Evolutionary conservation across 2,113 vertebrate species (phyloP).

Genomic region (Gymnarchus niloticus): DNA sequence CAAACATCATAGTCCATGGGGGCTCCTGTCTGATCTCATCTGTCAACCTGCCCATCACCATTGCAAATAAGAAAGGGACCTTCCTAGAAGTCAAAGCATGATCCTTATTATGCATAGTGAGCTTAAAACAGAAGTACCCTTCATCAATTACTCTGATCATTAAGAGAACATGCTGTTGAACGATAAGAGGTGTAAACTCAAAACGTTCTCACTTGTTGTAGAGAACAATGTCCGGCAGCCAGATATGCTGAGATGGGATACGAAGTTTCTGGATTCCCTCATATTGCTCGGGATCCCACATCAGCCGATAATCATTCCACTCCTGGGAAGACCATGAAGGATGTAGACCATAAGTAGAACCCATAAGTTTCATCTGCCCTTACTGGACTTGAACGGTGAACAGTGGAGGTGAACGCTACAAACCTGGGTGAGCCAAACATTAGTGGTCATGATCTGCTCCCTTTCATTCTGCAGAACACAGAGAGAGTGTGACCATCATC

Average conservation of each 20-base stretch:
- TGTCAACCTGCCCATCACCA: no score
- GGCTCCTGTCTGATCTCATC: no score
- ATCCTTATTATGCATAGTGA: neutral
- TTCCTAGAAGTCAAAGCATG: neutral
- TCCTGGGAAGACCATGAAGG: conserved; percentile 42
- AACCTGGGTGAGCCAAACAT: conserved; percentile 72
- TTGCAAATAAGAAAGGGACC: no score
- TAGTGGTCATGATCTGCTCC: conserved; percentile 74
- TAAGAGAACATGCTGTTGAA: neutral
- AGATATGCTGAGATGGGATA: conserved; percentile 67
- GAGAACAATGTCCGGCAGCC: conserved; percentile 72
- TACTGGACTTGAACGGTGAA: neutral
- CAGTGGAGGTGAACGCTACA: neutral
- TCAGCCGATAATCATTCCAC: conserved; percentile 70
- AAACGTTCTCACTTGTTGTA: conserved; percentile 64
- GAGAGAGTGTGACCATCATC: neutral
- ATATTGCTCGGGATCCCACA: conserved; percentile 68
- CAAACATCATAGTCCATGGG: no score
- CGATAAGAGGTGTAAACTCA: neutral
- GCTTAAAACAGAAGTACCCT: no score
- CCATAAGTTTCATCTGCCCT: neutral
- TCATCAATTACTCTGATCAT: neutral
- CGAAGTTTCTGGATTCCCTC: conserved; percentile 68
- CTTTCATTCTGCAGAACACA: conserved; percentile 65
- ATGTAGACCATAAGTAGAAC: neutral